Percentiles rank a stretch among this genome's conserved stretches.
Conservation (phyloP, 1,140 invertebrate genomes). For the Sipha flava region DNA sequence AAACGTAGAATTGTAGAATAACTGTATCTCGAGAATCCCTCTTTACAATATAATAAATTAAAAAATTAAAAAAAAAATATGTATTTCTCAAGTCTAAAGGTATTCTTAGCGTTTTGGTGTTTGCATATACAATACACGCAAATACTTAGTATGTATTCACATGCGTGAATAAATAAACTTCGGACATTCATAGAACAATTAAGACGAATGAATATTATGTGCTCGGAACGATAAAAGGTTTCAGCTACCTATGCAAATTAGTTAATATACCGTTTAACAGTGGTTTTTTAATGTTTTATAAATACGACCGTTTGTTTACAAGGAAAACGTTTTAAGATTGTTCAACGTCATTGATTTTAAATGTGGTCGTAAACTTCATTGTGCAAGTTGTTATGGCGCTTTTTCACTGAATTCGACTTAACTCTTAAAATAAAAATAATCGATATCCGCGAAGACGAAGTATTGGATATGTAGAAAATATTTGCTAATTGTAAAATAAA, state of each 20-base stretch:
- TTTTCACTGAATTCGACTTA: neutral
- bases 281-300: neutral
- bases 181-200: neutral
- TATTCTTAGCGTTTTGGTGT: too few relatives aligned
- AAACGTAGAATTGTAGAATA: too few relatives aligned
- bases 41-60: too few relatives aligned
- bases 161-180: neutral
- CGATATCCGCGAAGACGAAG: neutral
- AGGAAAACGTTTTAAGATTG: constrained; percentile 7
- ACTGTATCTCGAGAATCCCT: too few relatives aligned
- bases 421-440: neutral
- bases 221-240: neutral
- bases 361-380: neutral
- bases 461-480: neutral
- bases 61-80: neutral
- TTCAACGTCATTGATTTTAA: neutral
- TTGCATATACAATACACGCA: neutral
- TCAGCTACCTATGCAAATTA: neutral
- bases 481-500: neutral
- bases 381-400: neutral
- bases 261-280: neutral
- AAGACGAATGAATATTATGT: neutral
- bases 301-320: neutral
- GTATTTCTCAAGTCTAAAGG: too few relatives aligned
- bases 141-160: neutral